A percentile compares a stretch with the other conserved stretches of the same genome.
Conservation (phyloP, 2,888 invertebrate genomes). For the Amphiduros pacificus region DNA sequence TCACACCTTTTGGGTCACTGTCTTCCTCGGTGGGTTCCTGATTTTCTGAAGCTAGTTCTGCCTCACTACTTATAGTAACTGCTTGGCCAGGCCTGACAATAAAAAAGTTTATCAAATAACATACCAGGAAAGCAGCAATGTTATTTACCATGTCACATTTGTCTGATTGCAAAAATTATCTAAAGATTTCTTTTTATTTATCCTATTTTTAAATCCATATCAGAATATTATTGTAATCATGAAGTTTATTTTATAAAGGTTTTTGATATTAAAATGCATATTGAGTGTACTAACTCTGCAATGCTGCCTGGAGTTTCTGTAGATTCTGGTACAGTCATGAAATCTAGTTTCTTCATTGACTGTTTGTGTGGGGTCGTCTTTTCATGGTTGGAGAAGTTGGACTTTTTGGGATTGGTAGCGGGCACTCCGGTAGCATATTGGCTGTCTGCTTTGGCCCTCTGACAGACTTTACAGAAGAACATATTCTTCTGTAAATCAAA, state of each 20-base stretch:
- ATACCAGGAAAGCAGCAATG: not conserved
- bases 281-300: too few relatives aligned
- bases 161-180: not conserved
- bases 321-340: too few relatives aligned
- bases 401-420: not conserved
- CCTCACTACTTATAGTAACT: not conserved
- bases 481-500: not conserved
- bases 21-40: not conserved
- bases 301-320: too few relatives aligned
- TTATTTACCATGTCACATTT: not conserved
- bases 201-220: too few relatives aligned
- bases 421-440: not conserved
- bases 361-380: not conserved
- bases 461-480: conserved; percentile 14
- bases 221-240: too few relatives aligned
- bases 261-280: too few relatives aligned
- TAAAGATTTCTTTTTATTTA: too few relatives aligned
- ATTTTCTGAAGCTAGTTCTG: not conserved
- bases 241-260: too few relatives aligned
- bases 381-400: conserved; percentile 2
- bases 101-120: not conserved
- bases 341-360: not conserved
- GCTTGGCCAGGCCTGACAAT: not conserved
- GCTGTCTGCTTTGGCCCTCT: not conserved
- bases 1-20: not conserved